These are phyloP conservation scores for Stercorarius parasiticus DNA, from an alignment of 2,113 vertebrate genomes.

Conservation along the genomic window DNA sequence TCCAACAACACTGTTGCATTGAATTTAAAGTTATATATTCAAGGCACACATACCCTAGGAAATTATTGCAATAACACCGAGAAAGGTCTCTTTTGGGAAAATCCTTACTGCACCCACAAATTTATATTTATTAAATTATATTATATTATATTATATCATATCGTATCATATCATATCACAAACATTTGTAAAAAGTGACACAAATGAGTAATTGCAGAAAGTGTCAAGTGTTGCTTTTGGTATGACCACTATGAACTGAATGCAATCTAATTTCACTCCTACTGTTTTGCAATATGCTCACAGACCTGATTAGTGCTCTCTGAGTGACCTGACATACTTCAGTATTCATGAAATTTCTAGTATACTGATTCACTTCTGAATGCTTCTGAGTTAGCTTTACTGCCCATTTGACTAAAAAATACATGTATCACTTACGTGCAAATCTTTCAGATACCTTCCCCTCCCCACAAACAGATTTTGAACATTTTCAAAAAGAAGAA, in stretches of 20 bases:
- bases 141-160: background rate
- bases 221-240: slow-evolving; percentile 4
- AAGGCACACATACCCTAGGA: background rate
- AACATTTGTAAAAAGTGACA: background rate
- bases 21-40: background rate
- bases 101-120: background rate
- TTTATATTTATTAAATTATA: background rate
- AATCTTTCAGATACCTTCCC: background rate
- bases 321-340: background rate
- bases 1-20: background rate
- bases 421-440: background rate
- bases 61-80: background rate
- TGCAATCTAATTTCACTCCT: slow-evolving; percentile 37
- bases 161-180: background rate
- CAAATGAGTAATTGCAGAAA: slow-evolving; percentile 8
- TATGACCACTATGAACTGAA: slow-evolving; percentile 40
- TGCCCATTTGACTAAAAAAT: background rate
- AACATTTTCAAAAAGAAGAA: background rate
- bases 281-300: background rate
- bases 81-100: background rate
- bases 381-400: background rate
- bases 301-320: slow-evolving; percentile 14
- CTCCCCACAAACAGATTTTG: background rate
- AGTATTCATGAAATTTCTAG: slow-evolving; percentile 12
- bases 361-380: background rate